Base-by-base conservation (phyloP, 2,113 vertebrate species). In the Crotalus viridis region DNA sequence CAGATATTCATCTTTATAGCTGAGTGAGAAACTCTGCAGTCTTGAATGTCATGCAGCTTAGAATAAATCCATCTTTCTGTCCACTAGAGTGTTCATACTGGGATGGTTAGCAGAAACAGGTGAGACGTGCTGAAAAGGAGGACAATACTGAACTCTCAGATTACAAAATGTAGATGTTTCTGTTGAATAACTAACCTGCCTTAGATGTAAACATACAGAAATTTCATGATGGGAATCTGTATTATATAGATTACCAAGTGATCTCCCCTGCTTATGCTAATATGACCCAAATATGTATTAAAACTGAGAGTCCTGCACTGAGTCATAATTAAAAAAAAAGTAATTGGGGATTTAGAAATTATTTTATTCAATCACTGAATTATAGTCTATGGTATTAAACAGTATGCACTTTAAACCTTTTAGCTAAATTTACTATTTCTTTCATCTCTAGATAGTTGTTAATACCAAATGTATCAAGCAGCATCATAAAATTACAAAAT, bases 401-500 rank as follows among this genome's bases (percentile, higher is more conserved):
- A n/a, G 26, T 93, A 51, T 1, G 13, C 52, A 39, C 54, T 15
- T 17, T 15, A 33, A 15, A 48, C 88, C 64, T 88, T 12, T 15
- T n/a, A 17, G 3, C 13, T 56, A 54, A 5, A 90, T 92, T 39
- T 22, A 85, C 5, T 19, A 52, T n/a, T 94, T 94, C 94, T 92
- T 9, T 46, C 93, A 90, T 52, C 0, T 43, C 90, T 92, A 94
- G 92, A 28, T 0, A 93, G 51, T 61, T 89, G 94, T 19, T 3
- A 13, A 86, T 7, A 87, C 0, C 3, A 55, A 95, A 90, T 69
- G 55, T 92, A 86, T 69, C 10, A 91, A 61, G 90, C 1, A 54
- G 43, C 91, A 0, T 12, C 33, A 89, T 48, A 2, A 5, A 92
- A 92, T 87, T 69, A 10, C 51, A 95, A 22, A 15, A 55, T 54